A percentile compares a stretch with the other conserved stretches of the same genome.
These are phyloP conservation scores for Cydia fagiglandana DNA, from an alignment of 1,140 invertebrate genomes.

Conservation along the genomic window DNA sequence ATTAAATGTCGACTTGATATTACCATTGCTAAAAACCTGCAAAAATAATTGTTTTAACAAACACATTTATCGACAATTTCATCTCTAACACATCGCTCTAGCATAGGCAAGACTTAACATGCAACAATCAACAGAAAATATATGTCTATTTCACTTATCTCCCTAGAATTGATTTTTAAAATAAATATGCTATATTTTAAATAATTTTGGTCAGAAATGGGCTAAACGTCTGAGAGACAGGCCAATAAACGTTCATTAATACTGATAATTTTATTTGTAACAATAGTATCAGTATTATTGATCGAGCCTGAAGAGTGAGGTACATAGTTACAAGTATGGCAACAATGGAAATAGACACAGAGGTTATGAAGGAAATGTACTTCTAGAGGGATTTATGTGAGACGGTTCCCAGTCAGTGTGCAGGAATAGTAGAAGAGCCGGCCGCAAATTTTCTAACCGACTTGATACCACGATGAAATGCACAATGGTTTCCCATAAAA, in stretches of 20 bases:
- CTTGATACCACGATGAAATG: no score
- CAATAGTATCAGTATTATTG: conserved; percentile 34
- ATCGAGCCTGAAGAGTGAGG: conserved; percentile 55
- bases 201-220: conserved; percentile 29
- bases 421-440: no score
- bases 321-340: conserved; percentile 73
- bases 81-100: conserved; percentile 9
- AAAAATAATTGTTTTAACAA: no score
- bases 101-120: conserved; percentile 24
- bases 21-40: no score
- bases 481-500: no score
- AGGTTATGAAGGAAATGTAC: conserved; percentile 19
- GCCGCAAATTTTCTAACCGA: no score
- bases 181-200: conserved; percentile 25
- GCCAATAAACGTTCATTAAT: background rate
- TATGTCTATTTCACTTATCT: conserved; percentile 26
- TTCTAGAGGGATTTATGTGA: conserved; percentile 7
- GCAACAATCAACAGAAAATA: conserved; percentile 30
- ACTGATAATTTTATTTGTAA: conserved; percentile 12
- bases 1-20: no score
- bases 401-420: background rate
- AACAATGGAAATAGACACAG: conserved; percentile 54
- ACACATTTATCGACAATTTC: background rate
- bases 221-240: conserved; percentile 20
- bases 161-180: conserved; percentile 30